Evolutionary conservation across 2,113 vertebrate species (phyloP), one percentile per base, ranked within the genome.

Genomic region (Melanostigma gelatinosum): DNA sequence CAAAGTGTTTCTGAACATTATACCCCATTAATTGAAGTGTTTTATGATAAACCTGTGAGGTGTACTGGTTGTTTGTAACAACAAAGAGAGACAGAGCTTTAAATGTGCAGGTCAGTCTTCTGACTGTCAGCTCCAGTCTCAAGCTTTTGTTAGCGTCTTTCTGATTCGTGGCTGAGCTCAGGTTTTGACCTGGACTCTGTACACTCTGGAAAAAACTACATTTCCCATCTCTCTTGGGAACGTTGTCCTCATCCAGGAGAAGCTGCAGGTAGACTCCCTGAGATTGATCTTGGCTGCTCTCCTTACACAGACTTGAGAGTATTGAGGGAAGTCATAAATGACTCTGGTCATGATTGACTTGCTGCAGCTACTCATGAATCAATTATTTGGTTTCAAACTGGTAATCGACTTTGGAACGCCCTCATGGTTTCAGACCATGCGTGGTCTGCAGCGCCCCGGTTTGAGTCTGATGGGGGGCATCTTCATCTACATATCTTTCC

Each of bases 161-260:
- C n/a, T 55, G 32, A 27, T 5, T 46, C 4, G 42, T 6, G 65
- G 29, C 65, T 22, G 18, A 48, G 4, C 16, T 48, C 27, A 11
- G 2, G 50, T 55, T 70, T 6, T 38, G 20, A 27, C 54, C 11
- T 6, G 57, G n/a, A 61, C 24, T 44, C 11, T 42, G 15, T 12
- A 48, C 18, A 18, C 2, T 2, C 32, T 8, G 24, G 57, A 58
- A 12, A 12, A 48, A 48, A 66, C 68, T 64, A 36, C 40, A 57
- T 55, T 64, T 72, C 50, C 67, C 77, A 65, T 72, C 68, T 65
- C 58, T 40, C 27, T 32, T 9, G 24, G 58, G 60, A 64, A 63
- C 32, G 58, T 8, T n/a, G 27, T 20, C 4, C 24, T n/a, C 77
- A 22, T 16, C 29, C 13, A 36, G 1, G 18, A 65, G 38, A 8